phyloP scores from a whole-genome alignment of 2,888 invertebrate species.

The Pristionchus entomophagus region DNA sequence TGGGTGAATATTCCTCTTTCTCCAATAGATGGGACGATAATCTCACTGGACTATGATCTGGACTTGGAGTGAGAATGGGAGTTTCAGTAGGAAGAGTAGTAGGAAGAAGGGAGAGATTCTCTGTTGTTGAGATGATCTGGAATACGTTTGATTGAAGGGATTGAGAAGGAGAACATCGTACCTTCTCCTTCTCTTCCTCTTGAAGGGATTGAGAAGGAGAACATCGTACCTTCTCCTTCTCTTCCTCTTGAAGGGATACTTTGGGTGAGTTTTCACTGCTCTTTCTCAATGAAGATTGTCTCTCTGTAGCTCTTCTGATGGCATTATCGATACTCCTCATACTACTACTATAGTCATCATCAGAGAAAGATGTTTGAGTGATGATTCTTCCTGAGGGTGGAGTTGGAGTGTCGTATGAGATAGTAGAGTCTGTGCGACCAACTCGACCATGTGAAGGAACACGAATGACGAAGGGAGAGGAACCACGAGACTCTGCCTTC shows the following conservation, averaged over 20 bases:
- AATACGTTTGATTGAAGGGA: not conserved
- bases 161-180: not conserved
- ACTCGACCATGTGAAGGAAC: slow-evolving; percentile 9
- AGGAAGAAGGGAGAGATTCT: not conserved
- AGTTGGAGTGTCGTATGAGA: slow-evolving; percentile 25
- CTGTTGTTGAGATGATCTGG: not conserved
- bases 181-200: slow-evolving; percentile 19
- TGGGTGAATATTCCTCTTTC: not conserved
- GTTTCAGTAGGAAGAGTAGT: not conserved
- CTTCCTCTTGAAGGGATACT: not conserved
- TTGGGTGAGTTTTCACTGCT: not conserved
- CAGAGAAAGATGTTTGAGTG: slow-evolving; percentile 23
- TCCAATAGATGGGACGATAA: not conserved
- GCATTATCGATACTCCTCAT: slow-evolving; percentile 32
- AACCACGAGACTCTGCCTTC: slow-evolving; percentile 58
- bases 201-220: not conserved
- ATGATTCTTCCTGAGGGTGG: slow-evolving; percentile 24
- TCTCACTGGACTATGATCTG: not conserved
- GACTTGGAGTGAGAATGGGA: not conserved
- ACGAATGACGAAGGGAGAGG: slow-evolving; percentile 42
- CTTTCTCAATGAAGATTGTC: not conserved
- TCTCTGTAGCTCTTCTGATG: not conserved
- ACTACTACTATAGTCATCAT: slow-evolving; percentile 40
- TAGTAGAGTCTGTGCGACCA: not conserved
- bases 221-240: not conserved